These are phyloP conservation scores for Lithophane socia DNA, from an alignment of 2,888 invertebrate genomes.

Conservation along the genomic window DNA sequence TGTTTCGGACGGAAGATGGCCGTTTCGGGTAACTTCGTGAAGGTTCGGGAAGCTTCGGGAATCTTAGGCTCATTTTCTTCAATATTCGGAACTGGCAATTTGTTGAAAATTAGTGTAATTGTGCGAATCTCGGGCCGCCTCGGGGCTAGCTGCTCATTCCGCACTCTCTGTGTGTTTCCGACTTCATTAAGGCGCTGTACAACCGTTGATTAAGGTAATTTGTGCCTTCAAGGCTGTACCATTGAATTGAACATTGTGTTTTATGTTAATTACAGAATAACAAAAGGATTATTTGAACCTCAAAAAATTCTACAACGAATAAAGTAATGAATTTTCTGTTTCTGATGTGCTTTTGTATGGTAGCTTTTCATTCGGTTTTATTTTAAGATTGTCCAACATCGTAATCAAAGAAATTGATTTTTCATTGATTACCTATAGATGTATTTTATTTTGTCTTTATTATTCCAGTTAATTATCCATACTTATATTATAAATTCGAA, in stretches of 20 bases:
- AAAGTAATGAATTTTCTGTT: background rate
- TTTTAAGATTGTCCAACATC: no score
- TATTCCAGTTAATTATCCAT: background rate
- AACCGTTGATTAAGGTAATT: conserved; percentile 44
- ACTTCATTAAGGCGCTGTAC: conserved; percentile 43
- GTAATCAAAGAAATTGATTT: background rate
- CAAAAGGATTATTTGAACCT: no score
- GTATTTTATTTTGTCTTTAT: background rate
- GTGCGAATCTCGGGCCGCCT: conserved; percentile 30
- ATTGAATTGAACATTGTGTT: conserved; percentile 22
- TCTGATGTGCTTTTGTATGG: background rate
- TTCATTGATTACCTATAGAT: background rate
- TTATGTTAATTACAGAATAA: conserved; percentile 1
- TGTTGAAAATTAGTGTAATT: conserved; percentile 63
- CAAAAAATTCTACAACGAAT: background rate
- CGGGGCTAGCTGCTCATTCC: conserved; percentile 41
- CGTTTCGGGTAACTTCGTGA: conserved; percentile 24
- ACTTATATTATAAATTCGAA: no score
- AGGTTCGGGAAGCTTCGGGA: conserved; percentile 28
- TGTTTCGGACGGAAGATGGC: conserved; percentile 31
- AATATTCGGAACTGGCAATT: conserved; percentile 59
- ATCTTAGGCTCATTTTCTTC: conserved; percentile 51
- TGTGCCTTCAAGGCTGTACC: conserved; percentile 7
- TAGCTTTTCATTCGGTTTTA: background rate
- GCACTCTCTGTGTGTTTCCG: conserved; percentile 36